Conservation (phyloP, 2,888 invertebrate species). For the Dromius quadrimaculatus region DNA sequence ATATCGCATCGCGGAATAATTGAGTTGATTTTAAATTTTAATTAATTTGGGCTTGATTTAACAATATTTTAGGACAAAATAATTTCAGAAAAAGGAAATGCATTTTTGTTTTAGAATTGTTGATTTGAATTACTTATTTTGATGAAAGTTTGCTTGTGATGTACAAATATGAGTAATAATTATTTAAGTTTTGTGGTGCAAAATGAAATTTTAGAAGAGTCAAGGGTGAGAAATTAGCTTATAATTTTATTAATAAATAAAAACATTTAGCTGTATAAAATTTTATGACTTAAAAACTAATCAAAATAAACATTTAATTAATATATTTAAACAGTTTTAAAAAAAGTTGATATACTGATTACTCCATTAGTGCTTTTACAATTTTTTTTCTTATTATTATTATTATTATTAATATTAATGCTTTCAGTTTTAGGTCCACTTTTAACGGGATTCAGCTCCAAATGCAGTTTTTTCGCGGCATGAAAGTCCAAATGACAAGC, state of each 20-base stretch:
- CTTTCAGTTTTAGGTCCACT: conserved; percentile 48
- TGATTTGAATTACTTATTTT: too few species aligned
- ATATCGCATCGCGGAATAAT: too few species aligned
- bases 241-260: conserved; percentile 29
- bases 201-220: too few species aligned
- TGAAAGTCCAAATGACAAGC: conserved; percentile 87
- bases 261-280: conserved; percentile 25
- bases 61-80: too few species aligned
- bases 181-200: too few species aligned
- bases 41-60: too few species aligned
- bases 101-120: too few species aligned
- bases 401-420: conserved; percentile 47
- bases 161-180: too few species aligned
- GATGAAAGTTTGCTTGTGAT: too few species aligned
- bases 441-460: conserved; percentile 70
- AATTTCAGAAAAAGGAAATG: too few species aligned
- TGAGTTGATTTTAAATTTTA: too few species aligned
- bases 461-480: conserved; percentile 81
- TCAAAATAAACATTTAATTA: conserved; percentile 17
- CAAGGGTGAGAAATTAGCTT: conserved; percentile 4
- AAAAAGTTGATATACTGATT: conserved; percentile 53
- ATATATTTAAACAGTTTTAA: conserved; percentile 51
- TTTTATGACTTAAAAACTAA: conserved; percentile 25
- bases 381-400: conserved; percentile 38
- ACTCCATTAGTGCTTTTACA: conserved; percentile 39